Evolutionary conservation across 2,113 vertebrate genomes (phyloP), one percentile per base, ranked within the genome.

Genomic region (Azemiops feae): DNA sequence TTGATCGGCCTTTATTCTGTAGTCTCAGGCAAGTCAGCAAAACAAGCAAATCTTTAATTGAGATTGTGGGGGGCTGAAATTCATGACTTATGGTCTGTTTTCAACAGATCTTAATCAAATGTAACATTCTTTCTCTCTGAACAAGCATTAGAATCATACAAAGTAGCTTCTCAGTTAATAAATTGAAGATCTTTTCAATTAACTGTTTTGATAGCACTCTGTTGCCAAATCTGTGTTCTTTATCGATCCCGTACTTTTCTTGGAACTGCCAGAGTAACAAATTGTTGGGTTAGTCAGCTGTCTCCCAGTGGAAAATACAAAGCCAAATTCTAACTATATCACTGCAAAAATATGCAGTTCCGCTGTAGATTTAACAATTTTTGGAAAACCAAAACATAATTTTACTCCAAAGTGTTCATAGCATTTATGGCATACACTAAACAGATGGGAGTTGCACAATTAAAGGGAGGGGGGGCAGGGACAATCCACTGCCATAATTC

Each of bases 271-370:
- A n/a, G 34, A 55, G 58, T 89, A 81, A 92, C 88, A 89, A 55
- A 58, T 85, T 20, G 45, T 64, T 93, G 54, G 45, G 30, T 58
- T 90, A 90, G 47, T 94, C 93, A 95, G 34, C 45, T 95, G 91
- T 95, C 64, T 95, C 96, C 95, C 92, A 93, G 69, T 90, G 53
- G 74, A 93, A 93, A 89, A 85, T 91, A 95, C 93, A 93, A 12
- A 91, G 91, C 88, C 93, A 4, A 93, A 52, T 16, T 88, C 23
- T 87, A 30, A 64, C 90, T 85, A 91, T 93, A 95, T 96, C 94
- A 94, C 89, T 93, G 2, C 93, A 64, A 55, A 53, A 87, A 92
- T 81, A 89, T 0, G 0, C 30, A 0, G 0, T 45, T 94, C 92
- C 92, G 64, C 95, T 74, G 91, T 94, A 91, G 92, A 95, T 93